These are phyloP conservation scores for Brachionus calyciflorus DNA, from an alignment of 1,140 invertebrate genomes.

Conservation along the genomic window DNA sequence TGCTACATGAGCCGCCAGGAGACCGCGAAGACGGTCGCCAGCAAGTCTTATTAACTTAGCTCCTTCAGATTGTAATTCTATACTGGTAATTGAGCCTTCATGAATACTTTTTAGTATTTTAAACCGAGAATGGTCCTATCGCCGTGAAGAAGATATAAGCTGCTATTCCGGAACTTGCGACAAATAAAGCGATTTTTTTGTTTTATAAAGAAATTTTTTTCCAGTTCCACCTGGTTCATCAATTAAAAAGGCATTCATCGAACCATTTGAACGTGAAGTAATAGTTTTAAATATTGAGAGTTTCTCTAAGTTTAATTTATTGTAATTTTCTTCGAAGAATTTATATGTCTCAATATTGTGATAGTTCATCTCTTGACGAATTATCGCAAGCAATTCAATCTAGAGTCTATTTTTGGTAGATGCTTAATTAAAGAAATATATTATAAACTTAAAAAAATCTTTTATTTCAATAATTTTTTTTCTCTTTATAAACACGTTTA, in stretches of 20 bases:
- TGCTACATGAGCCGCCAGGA: too few relatives aligned
- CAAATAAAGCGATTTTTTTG: conserved; percentile 55
- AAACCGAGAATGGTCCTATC: conserved; percentile 63
- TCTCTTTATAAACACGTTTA: too few relatives aligned
- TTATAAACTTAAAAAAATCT: too few relatives aligned
- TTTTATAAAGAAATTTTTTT: conserved; percentile 56
- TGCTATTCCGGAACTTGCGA: conserved; percentile 64
- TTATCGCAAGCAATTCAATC: too few relatives aligned
- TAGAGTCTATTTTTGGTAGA: too few relatives aligned
- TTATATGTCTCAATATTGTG: too few relatives aligned
- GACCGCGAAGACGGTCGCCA: too few relatives aligned
- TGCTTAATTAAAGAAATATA: too few relatives aligned
- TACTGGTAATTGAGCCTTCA: conserved; percentile 55
- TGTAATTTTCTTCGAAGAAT: too few relatives aligned
- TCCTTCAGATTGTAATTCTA: conserved; percentile 51
- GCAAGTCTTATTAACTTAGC: conserved; percentile 44
- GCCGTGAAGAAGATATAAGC: conserved; percentile 61
- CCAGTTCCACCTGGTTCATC: conserved; percentile 53
- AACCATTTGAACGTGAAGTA: background rate
- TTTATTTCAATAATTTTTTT: too few relatives aligned
- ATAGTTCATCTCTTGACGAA: too few relatives aligned
- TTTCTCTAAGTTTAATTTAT: background rate
- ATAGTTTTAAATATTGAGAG: background rate
- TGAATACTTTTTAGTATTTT: conserved; percentile 58
- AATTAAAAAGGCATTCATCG: conserved; percentile 47